Evolutionary conservation across 2,797 vertebrate genomes (phyloP).

Genomic region (Notolepis coatsorum): DNA sequence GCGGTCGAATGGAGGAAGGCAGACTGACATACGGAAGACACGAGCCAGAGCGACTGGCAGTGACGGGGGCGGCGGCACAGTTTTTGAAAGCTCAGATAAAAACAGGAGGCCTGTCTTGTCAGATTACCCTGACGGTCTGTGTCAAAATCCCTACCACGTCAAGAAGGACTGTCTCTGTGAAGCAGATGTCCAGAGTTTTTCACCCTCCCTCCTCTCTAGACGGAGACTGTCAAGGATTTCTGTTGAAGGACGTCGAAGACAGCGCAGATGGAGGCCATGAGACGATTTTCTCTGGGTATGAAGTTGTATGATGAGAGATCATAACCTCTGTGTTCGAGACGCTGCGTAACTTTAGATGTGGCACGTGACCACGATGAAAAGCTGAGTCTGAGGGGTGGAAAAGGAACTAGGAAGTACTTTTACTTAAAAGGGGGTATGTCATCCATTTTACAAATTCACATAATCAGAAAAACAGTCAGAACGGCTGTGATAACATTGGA

Average conservation of each 20-base stretch:
- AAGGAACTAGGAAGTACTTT: too few species aligned
- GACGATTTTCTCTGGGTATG: conserved; percentile 22
- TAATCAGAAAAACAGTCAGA: too few species aligned
- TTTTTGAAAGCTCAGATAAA: conserved; percentile 76
- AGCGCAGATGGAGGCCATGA: conserved; percentile 51
- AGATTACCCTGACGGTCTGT: conserved; percentile 78
- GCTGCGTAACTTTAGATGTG: too few species aligned
- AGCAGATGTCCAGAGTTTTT: conserved; percentile 77
- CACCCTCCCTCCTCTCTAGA: conserved; percentile 60
- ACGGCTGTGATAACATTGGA: too few species aligned
- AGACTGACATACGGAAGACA: conserved; percentile 76
- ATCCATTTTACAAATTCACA: too few species aligned
- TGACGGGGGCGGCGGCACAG: conserved; percentile 72
- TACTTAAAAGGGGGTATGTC: too few species aligned
- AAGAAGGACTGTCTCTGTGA: conserved; percentile 52
- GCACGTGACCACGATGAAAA: too few species aligned
- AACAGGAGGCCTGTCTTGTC: conserved; percentile 84
- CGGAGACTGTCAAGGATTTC: conserved; percentile 69
- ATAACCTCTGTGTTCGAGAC: conserved; percentile 14
- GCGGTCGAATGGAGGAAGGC: conserved; percentile 70
- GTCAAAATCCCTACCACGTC: conserved; percentile 76
- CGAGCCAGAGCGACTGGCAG: conserved; percentile 71
- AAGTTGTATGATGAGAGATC: conserved; percentile 39
- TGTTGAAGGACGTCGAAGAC: conserved; percentile 66
- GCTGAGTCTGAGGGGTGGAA: too few species aligned